Evolutionary conservation across 1,140 invertebrate species (phyloP).

Genomic region (Pemphigus obesinymphae): DNA sequence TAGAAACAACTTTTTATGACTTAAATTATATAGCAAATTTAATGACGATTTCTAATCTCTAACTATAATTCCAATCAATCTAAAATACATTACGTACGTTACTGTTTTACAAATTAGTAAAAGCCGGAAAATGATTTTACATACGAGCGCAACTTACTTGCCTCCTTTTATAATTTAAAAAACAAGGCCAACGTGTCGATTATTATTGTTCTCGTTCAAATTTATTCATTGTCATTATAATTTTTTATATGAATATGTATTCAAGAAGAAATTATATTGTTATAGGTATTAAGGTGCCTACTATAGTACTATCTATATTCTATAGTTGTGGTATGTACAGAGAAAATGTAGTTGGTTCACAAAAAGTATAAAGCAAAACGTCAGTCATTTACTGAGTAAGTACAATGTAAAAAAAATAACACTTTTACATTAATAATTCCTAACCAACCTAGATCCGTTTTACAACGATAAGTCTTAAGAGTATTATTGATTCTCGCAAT

Average conservation of each 20-base stretch:
- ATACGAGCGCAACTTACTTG: background rate
- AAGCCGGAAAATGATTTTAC: background rate
- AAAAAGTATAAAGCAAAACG: background rate
- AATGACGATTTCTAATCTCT: background rate
- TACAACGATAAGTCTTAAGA: background rate
- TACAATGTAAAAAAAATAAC: background rate
- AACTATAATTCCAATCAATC: background rate
- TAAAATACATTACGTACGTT: background rate
- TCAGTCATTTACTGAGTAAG: no score
- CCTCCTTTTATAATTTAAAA: background rate
- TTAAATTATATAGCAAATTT: background rate
- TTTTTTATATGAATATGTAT: background rate
- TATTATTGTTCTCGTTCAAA: background rate
- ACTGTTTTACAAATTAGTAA: conserved; percentile 4
- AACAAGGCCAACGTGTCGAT: background rate
- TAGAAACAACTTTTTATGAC: background rate
- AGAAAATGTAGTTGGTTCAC: background rate
- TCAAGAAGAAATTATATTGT: background rate
- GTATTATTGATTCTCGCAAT: background rate
- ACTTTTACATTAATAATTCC: no score
- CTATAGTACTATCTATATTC: no score
- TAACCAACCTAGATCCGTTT: background rate
- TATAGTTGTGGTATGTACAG: background rate
- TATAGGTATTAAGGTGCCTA: no score
- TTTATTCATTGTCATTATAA: background rate